Evolutionary conservation across 2,888 invertebrate species (phyloP).

Genomic region (Petrolisthes cinctipes): DNA sequence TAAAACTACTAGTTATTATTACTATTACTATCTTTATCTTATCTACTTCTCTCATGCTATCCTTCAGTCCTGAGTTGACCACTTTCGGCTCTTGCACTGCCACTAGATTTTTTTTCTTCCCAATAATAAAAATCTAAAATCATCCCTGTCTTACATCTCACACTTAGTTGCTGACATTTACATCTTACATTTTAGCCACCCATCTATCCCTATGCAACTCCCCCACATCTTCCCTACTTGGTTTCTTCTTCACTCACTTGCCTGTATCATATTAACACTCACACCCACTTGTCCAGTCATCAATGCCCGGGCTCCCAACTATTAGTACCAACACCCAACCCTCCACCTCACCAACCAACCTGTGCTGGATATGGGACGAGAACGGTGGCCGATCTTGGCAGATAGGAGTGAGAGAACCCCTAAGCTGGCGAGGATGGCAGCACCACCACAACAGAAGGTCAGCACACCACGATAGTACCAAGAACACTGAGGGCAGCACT

Average conservation of each 20-base stretch:
- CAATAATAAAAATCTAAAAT: no score
- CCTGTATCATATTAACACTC: no score
- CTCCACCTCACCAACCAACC: no score
- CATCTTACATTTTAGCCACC: no score
- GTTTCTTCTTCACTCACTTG: no score
- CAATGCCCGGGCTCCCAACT: background rate
- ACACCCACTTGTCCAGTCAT: background rate
- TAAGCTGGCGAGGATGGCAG: constrained; percentile 29
- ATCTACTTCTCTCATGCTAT: background rate
- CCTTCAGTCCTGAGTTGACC: background rate
- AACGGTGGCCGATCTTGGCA: constrained; percentile 49
- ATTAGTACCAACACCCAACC: background rate
- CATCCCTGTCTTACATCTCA: no score
- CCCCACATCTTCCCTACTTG: no score
- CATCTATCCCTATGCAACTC: no score
- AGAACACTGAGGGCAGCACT: constrained; percentile 38
- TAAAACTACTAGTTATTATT: background rate
- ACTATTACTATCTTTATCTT: background rate
- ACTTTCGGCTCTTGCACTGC: no score
- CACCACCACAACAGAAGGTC: constrained; percentile 47
- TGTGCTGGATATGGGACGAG: background rate
- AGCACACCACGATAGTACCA: constrained; percentile 51
- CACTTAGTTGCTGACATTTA: no score
- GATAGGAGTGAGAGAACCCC: constrained; percentile 47
- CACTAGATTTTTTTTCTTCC: no score